Base-by-base conservation (phyloP, 2,797 vertebrate genomes). In the Tolypeutes matacus region DNA sequence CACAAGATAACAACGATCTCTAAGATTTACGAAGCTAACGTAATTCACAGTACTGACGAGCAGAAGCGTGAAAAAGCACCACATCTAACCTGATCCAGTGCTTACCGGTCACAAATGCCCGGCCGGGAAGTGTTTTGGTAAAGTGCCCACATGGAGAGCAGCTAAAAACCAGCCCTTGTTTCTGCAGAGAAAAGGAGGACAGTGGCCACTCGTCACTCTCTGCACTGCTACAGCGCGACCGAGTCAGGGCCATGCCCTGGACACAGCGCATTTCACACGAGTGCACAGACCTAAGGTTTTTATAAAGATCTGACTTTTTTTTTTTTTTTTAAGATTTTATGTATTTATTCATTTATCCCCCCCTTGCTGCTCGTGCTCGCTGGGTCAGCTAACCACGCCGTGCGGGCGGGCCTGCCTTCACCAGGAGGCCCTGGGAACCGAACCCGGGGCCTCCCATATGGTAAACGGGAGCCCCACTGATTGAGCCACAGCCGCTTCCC, bases 71-170 rank as follows among this genome's bases (percentile, higher is more conserved):
- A 86, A 90, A 80, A 76, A 13, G 89, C 2, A 86, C 36, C 29
- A 3, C 42, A 39, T 86, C 20, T 94, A 67, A 93, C 12, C 65
- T 78, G 70, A 36, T 78, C 34, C 95, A 75, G 93, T n/a, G 60
- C 56, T 46, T 86, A 93, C 21, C 34, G 51, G 51, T 78, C 77
- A 85, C 46, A 83, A 84, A 39, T 36, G 85, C 70, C 31, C 36
- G 49, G 75, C 0, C 58, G 1, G 31, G 18, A 87, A 93, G 62
- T 82, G 67, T 94, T 89, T 76, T 87, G 86, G 86, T 93, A 72
- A 96, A 96, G 95, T 94, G 96, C 95, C 92, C 95, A 92, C 69
- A 76, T 1, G 60, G 94, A 95, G 73, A 89, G 70, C 78, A 67
- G 53, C 34, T 73, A 78, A 80, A 85, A 46, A 96, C 91, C 69